Evolutionary conservation across 2,888 invertebrate species (phyloP), one percentile per base, ranked within the genome.

Genomic region (Shargacucullia verbasci): DNA sequence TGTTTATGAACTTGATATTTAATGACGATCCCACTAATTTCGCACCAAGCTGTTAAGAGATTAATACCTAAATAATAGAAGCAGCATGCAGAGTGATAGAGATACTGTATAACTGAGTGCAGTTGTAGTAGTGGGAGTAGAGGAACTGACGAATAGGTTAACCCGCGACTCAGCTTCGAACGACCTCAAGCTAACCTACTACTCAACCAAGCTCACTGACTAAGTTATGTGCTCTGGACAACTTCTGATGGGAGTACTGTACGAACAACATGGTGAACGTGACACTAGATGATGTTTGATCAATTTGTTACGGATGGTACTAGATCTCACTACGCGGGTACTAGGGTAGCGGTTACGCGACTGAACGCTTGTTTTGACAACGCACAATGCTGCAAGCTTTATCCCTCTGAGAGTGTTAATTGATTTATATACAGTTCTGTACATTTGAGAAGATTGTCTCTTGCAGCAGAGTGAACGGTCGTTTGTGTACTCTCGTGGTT

Each of bases 401-500:
- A 64, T 71, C 59, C 56, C 52, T 72, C 49, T 58, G 14, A 39
- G 49, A 60, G 40, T 68, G 50, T 69, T 57, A 57, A 55, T 49
- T 60, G 59, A 41, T 64, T 46, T 38, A 35, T 66, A 41, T 62
- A 61, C 54, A 48, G 48, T 65, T 68, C 44, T 60, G 40, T 57
- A 41, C 50, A 54, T 60, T 70, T 52, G 68, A 71, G 60, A 59
- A 69, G 68, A 65, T 65, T 62, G 53, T 57, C 48, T 79, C 91
- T 92, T 92, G 93, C 92, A 93, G 89, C 88, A 92, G 81, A 85
- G 92, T 92, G 91, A 77, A 84, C 76, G 79, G 87, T 89, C 86
- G 85, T 84, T 87, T 92, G 92, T 94, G 93, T 93, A 91, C 90
- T 91, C 92, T 91, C 92, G 87, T 88, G 84, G 91, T 94, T 93